Evolutionary conservation across 2,797 vertebrate genomes (phyloP), one percentile per base, ranked within the genome.

Genomic region (Sciaenops ocellatus): DNA sequence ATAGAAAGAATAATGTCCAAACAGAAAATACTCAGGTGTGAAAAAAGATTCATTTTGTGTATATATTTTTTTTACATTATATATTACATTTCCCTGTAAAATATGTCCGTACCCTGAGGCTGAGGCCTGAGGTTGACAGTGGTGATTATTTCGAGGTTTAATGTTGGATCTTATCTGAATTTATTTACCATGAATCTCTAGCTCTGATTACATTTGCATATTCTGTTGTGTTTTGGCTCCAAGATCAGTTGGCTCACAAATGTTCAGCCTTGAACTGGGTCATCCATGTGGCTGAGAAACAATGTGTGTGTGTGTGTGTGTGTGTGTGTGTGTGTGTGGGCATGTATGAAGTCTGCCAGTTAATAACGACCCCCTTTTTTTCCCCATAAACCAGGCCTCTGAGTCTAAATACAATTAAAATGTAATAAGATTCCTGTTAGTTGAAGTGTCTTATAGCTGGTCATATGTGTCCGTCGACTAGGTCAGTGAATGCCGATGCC

Each of bases 401-500:
- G 70, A 61, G 55, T 75, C 10, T 34, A 61, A 82, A 78, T n/a
- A 24, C 22, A 51, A 59, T 73, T 42, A 38, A 52, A 69, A 47
- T 73, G 17, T 82, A 59, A 81, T 78, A 54, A 56, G 65, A 73
- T 26, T 64, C 10, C 30, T 48, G 22, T 34, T 67, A 22, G 64
- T n/a, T 55, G 22, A 74, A 64, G 63, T 68, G 70, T 60, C 17
- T 34, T 28, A 61, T 20, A 48, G 61, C 67, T 52, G 55, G 8
- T 85, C 52, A 67, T 47, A 28, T 54, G 69, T 85, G 64, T 91
- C 47, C 62, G 69, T 93, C 87, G 26, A 93, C 90, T 89, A 97
- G 97, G 94, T 96, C 94, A 89, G 96, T 95, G 83, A 94, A 95
- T 87, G 96, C 96, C 82, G 96, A 97, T 91, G 91, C 94, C 86